Conservation (phyloP, 2,113 vertebrate genomes). For the Solenodon paradoxus region DNA sequence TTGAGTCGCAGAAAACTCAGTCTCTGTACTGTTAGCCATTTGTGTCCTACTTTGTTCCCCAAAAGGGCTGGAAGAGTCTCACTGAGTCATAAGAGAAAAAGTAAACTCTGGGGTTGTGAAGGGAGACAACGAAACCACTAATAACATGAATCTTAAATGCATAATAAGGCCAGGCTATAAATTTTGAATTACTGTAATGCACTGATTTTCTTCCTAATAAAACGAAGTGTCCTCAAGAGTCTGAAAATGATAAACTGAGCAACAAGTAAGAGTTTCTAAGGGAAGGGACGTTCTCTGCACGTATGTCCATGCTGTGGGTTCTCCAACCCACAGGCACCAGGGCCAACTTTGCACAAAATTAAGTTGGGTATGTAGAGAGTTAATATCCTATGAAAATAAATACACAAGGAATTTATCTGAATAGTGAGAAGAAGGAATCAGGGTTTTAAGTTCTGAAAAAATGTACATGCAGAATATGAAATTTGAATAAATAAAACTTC, state of each 20-base stretch:
- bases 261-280: background rate
- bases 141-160: background rate
- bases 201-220: slow-evolving; percentile 1
- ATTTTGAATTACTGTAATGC: background rate
- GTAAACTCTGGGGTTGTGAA: background rate
- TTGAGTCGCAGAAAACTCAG: background rate
- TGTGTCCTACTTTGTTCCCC: background rate
- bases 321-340: background rate
- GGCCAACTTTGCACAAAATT: no score
- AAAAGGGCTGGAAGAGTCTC: background rate
- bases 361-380: background rate
- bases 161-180: background rate
- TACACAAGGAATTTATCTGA: background rate
- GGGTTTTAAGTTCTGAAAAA: background rate
- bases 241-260: background rate
- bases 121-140: background rate
- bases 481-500: background rate
- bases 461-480: background rate
- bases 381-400: background rate
- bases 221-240: background rate
- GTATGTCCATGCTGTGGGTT: background rate
- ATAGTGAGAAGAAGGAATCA: background rate
- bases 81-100: background rate
- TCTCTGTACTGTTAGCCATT: background rate
- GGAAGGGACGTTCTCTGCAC: background rate